Evolutionary conservation across 2,113 vertebrate genomes (phyloP).

Genomic region (Xerus inauris): DNA sequence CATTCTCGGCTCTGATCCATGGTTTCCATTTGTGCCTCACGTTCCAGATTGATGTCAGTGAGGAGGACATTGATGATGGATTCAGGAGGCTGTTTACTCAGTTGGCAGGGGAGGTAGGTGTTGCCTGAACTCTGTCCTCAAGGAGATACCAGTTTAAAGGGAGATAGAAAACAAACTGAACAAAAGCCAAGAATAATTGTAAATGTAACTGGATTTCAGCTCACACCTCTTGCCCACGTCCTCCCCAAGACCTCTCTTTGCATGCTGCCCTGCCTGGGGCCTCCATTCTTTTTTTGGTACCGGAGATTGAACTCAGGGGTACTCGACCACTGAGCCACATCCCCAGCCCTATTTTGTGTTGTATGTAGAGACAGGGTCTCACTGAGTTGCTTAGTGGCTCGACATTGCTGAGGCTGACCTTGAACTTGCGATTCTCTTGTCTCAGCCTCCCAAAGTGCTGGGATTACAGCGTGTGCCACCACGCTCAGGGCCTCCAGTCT

Average conservation of each 20-base stretch:
- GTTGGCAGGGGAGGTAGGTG: slow-evolving; percentile 88
- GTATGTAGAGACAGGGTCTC: no score
- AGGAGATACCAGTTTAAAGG: background rate
- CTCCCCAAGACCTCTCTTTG: background rate
- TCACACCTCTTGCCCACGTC: rapidly evolving
- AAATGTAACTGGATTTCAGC: rapidly evolving
- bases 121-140: background rate
- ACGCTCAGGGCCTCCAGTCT: rapidly evolving
- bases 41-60: slow-evolving; percentile 80
- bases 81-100: slow-evolving; percentile 87
- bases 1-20: rapidly evolving
- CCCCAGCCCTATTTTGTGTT: no score
- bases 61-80: slow-evolving; percentile 86
- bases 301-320: no score
- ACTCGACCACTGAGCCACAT: no score
- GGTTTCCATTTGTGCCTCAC: background rate
- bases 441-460: no score
- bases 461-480: no score
- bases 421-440: no score
- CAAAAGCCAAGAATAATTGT: background rate
- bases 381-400: no score
- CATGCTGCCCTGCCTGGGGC: rapidly evolving
- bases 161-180: background rate
- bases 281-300: no score
- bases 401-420: no score